Percentiles rank a stretch among this genome's conserved stretches.
phyloP scores from a whole-genome alignment of 2,888 invertebrate genomes.

The Antheraea assamensis region DNA sequence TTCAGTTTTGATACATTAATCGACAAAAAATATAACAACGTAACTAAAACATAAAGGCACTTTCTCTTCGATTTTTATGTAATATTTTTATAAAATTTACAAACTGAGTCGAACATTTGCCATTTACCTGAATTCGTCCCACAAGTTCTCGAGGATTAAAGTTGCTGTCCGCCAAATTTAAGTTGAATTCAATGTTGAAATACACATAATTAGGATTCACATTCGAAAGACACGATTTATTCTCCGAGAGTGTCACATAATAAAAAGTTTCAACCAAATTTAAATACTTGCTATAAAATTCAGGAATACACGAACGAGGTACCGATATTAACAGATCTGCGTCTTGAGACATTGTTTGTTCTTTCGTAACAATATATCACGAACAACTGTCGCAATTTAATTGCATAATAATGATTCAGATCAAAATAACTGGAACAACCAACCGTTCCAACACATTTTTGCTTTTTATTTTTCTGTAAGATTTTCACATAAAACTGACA shows the following conservation, averaged over 20 bases:
- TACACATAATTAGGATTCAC: conserved; percentile 68
- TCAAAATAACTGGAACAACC: conserved; percentile 57
- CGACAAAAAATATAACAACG: conserved; percentile 17
- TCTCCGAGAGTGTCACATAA: conserved; percentile 74
- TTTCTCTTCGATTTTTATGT: conserved; percentile 20
- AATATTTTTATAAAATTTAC: conserved; percentile 12
- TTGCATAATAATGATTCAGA: conserved; percentile 61
- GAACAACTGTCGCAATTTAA: conserved; percentile 55
- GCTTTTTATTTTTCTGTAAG: conserved; percentile 11
- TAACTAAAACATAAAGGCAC: conserved; percentile 17
- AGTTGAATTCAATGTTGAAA: conserved; percentile 71
- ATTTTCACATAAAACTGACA: conserved; percentile 23
- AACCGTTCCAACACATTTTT: conserved; percentile 37
- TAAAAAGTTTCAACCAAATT: conserved; percentile 80
- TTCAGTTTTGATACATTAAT: background rate
- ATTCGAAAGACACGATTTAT: conserved; percentile 57
- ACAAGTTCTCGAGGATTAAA: conserved; percentile 68
- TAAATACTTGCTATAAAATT: conserved; percentile 72
- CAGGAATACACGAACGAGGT: conserved; percentile 68
- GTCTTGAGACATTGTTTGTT: conserved; percentile 71
- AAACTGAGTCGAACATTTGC: background rate
- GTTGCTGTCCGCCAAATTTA: conserved; percentile 69
- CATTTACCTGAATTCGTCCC: conserved; percentile 70
- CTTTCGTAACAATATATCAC: conserved; percentile 47
- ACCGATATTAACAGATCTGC: conserved; percentile 68